Percentiles rank a stretch among this genome's conserved stretches.
Evolutionary conservation across 2,888 invertebrate species (phyloP).

Genomic region (Embidobia sp.): DNA sequence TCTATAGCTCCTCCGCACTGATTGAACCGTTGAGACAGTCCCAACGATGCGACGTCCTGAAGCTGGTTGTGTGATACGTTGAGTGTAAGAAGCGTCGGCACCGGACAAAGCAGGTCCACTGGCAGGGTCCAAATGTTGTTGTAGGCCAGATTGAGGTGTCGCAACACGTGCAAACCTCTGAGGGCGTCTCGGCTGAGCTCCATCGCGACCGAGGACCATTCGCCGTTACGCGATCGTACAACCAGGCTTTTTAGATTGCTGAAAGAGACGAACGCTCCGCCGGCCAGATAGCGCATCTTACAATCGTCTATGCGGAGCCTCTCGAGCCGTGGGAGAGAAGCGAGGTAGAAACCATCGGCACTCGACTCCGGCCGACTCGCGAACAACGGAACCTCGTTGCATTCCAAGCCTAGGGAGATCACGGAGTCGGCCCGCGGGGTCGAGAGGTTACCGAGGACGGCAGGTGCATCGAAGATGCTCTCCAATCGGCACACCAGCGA

Average conservation of each 20-base stretch:
- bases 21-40: slow-evolving; percentile 88
- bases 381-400: slow-evolving; percentile 89
- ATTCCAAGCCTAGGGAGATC: slow-evolving; percentile 87
- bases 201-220: slow-evolving; percentile 90
- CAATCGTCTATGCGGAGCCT: slow-evolving; percentile 89
- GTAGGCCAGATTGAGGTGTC: slow-evolving; percentile 87
- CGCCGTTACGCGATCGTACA: slow-evolving; percentile 89
- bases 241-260: slow-evolving; percentile 86
- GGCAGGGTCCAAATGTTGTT: slow-evolving; percentile 91
- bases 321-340: slow-evolving; percentile 85
- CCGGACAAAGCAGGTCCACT: slow-evolving; percentile 87
- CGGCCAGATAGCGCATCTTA: slow-evolving; percentile 89
- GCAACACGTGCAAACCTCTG: slow-evolving; percentile 86
- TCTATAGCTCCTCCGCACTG: slow-evolving; percentile 88
- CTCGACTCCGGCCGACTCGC: slow-evolving; percentile 86
- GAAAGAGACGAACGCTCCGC: slow-evolving; percentile 86
- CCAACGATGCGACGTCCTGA: slow-evolving; percentile 89
- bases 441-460: slow-evolving; percentile 87
- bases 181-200: slow-evolving; percentile 89
- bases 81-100: slow-evolving; percentile 86
- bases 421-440: slow-evolving; percentile 87
- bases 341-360: slow-evolving; percentile 82
- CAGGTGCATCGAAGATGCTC: slow-evolving; percentile 87
- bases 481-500: slow-evolving; percentile 87
- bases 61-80: slow-evolving; percentile 90